Base-by-base conservation (phyloP, 2,888 invertebrate species). In the Epirrita christyi region DNA sequence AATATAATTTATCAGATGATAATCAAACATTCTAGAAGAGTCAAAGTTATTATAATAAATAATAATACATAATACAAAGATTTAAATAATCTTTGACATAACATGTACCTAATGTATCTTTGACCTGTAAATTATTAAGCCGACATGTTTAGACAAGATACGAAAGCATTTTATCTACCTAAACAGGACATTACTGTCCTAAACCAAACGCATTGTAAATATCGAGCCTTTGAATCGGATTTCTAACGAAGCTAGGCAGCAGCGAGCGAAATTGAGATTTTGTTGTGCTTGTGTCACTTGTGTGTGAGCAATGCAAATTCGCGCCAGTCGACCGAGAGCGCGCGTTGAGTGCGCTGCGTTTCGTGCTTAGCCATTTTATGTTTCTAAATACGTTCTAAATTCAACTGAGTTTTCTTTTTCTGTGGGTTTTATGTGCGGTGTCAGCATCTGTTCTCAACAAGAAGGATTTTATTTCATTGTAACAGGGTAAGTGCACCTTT, bases 281-380 rank as follows among this genome's bases (percentile, higher is more conserved):
- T n/a, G n/a, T n/a, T n/a, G n/a, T n/a, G n/a, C n/a, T n/a, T n/a
- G n/a, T n/a, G n/a, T n/a, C n/a, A n/a, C n/a, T n/a, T n/a, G n/a
- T n/a, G n/a, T n/a, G n/a, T n/a, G n/a, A 21, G 4, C 21, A 3
- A 4, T 3, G 21, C 21, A 21, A 21, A 28, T 15, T 13, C 10
- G 38, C 47, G 60, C 41, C 62, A 70, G 70, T 67, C 64, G 64
- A 59, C 58, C 66, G 67, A 66, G 67, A 70, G 68, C 68, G 70
- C 68, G 63, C 70, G 57, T 54, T 11, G 45, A 38, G 67, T 59
- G 63, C 63, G 68, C 63, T 63, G 68, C 70, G 70, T 66, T 58
- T 57, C 67, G 66, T 52, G 61, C 44, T 48, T 43, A 27, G 13
- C 7, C 11, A 49, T 59, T 61, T 49, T 34, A 47, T 48, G 48